Base-by-base conservation (phyloP, 2,113 vertebrate genomes). In the Okapia johnstoni region DNA sequence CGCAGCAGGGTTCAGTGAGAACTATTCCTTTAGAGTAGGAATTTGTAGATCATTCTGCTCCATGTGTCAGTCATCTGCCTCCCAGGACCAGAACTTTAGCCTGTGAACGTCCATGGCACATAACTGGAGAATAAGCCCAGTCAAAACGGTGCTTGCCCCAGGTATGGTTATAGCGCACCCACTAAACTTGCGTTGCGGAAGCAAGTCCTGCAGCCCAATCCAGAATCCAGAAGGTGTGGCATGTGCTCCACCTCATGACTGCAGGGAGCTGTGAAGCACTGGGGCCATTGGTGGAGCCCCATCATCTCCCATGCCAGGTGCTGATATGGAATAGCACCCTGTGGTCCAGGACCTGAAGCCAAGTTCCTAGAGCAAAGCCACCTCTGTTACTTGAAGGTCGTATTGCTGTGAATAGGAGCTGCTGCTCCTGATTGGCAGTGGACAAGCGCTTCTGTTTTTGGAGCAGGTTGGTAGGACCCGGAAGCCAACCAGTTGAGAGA, bases 291-390 rank as follows among this genome's bases (percentile, higher is more conserved):
- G 9, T 7, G n/a, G 33, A 11, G 40, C 40, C 23, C 33, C 1
- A 0, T 36, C 25, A 1, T n/a, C 36, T 21, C 48, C 13, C 25
- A 7, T 14, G 3, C 36, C 13, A 1, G 19, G 1, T 0, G 26
- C 36, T 8, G 0, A 5, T 15, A 5, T 0, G 0, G 57, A 4
- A 25, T 7, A 25, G 16, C 55, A 15, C 25, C 14, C 5, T 16
- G 19, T 5, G 8, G 2, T 7, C 19, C 54, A 28, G 36, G n/a
- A 43, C n/a, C 70, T 10, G 4, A 70, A 83, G 87, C 40, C 21
- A 19, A 2, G 3, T 40, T 40, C 17, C n/a, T 7, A 9, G 21
- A 90, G 55, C 87, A 50, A 14, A 86, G 83, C 11, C 16, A 11
- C 63, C 26, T 40, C 23, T 19, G 15, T 36, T 23, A 4, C 43